Evolutionary conservation across 2,113 vertebrate species (phyloP).

Genomic region (Conger conger): DNA sequence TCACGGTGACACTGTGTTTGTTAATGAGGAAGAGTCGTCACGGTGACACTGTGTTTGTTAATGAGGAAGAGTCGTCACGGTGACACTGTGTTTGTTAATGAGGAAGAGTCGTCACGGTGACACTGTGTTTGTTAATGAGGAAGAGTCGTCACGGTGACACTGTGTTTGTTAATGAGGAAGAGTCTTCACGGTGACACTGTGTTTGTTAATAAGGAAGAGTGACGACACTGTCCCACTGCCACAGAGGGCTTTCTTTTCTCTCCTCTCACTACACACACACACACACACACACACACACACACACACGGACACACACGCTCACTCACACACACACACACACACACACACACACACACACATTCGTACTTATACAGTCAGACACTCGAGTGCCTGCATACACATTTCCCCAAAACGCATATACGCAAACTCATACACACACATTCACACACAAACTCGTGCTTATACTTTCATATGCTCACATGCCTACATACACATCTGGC

Average conservation of each 20-base stretch:
- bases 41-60: too few species aligned
- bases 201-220: too few species aligned
- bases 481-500: slow-evolving; percentile 1
- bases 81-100: neutral
- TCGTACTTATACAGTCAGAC: neutral
- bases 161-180: neutral
- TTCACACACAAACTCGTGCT: slow-evolving; percentile 37
- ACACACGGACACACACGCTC: neutral
- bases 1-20: too few species aligned
- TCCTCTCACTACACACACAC: neutral
- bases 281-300: neutral
- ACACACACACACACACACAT: slow-evolving; percentile 13
- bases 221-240: neutral
- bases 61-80: neutral
- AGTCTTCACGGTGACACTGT: too few species aligned
- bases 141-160: neutral
- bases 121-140: too few species aligned
- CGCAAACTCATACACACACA: slow-evolving; percentile 10
- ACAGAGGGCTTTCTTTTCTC: neutral
- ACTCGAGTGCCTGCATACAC: too few species aligned
- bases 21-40: too few species aligned
- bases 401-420: neutral
- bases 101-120: too few species aligned
- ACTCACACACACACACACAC: slow-evolving; percentile 16
- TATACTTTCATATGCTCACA: slow-evolving; percentile 42